phyloP scores from a whole-genome alignment of 2,113 vertebrate species.

The Lepidothrix coronata region DNA sequence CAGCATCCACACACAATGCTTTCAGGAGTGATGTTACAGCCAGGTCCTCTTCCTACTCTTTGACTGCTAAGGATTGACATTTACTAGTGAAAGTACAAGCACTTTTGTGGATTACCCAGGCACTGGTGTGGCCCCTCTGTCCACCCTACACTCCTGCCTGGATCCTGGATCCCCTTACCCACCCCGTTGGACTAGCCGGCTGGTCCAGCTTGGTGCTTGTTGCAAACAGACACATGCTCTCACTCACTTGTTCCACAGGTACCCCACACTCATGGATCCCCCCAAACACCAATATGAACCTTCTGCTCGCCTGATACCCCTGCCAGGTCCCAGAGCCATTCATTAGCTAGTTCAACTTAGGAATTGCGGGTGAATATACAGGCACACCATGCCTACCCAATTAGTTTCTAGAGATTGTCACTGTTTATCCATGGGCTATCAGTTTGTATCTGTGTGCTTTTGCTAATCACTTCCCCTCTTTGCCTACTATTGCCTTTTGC shows the following conservation, averaged over 20 bases:
- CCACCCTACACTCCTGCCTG: fast-evolving
- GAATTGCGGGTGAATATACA: neutral
- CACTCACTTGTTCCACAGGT: neutral
- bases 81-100: fast-evolving
- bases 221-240: neutral
- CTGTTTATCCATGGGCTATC: neutral
- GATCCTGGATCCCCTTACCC: neutral
- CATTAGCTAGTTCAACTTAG: neutral
- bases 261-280: no score
- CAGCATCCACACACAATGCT: fast-evolving
- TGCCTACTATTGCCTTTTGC: neutral
- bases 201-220: neutral
- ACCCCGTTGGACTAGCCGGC: neutral
- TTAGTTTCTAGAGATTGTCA: neutral
- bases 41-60: neutral
- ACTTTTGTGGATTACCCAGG: neutral
- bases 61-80: fast-evolving
- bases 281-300: neutral
- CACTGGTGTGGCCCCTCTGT: neutral
- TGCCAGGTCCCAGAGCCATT: neutral
- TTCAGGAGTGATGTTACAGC: neutral
- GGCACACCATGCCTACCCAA: fast-evolving
- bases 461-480: neutral
- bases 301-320: neutral
- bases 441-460: neutral